These are phyloP conservation scores for Gadus chalcogrammus DNA, from an alignment of 2,113 vertebrate genomes.

Conservation along the genomic window DNA sequence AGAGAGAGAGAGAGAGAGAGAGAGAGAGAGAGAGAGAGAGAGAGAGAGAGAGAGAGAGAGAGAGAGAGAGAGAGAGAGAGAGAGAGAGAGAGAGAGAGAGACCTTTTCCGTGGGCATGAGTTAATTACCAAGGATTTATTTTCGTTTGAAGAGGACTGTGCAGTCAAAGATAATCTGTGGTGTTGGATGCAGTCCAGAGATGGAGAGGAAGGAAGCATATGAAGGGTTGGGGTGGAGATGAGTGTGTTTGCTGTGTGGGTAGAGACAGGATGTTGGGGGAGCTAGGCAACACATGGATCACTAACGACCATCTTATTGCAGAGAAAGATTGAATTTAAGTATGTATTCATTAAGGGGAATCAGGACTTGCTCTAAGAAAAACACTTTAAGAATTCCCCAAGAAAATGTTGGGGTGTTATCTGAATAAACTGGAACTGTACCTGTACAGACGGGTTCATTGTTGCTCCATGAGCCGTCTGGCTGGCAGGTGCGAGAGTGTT, in stretches of 20 bases:
- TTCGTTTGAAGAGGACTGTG: conserved; percentile 1
- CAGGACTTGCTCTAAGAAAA: conserved; percentile 1
- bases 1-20: too few relatives aligned
- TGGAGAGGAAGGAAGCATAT: conserved; percentile 28
- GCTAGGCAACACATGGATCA: neutral
- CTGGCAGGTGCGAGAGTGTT: conserved; percentile 82
- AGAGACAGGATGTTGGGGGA: conserved; percentile 4
- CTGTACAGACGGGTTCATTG: conserved; percentile 84
- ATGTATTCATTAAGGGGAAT: neutral
- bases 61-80: neutral
- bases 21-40: too few relatives aligned
- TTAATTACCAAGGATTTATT: conserved; percentile 8
- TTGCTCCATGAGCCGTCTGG: conserved; percentile 84
- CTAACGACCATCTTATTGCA: conserved; percentile 13
- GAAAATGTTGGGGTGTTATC: neutral
- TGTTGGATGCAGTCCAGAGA: conserved; percentile 22
- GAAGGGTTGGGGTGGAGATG: neutral
- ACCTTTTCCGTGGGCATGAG: neutral
- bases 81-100: neutral
- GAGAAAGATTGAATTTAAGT: conserved; percentile 23
- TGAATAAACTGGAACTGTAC: conserved; percentile 56
- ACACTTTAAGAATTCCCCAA: neutral
- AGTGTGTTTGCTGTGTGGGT: conserved; percentile 21
- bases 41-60: too few relatives aligned
- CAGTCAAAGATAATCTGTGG: neutral